Base-by-base conservation (phyloP, 1,140 invertebrate genomes). In the Vollenhovia emeryi region DNA sequence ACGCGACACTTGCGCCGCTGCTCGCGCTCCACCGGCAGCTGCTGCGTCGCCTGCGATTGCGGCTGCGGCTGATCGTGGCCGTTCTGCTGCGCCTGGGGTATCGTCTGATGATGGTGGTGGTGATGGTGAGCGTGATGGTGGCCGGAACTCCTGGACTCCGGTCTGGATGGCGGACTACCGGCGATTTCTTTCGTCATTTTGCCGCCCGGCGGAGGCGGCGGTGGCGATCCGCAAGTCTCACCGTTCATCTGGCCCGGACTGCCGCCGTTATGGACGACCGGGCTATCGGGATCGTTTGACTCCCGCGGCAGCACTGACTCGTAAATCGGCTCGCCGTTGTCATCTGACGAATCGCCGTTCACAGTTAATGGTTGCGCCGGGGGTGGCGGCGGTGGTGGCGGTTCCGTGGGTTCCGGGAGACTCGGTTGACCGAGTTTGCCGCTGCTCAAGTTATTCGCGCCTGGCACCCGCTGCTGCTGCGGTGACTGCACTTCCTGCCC, bases 1-100 rank as follows among this genome's bases (percentile, higher is more conserved):
- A 99, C 97, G 21, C 98, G 95, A 87, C 96, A 97, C 91, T 98
- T 98, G 18, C 98, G 95, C 60, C 98, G 96, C 78, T 97, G 97
- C 84, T 97, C 97, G 9, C 97, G 95, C 2, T 93, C 94, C 11
- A 94, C 94, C 66, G 94, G 91, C 24, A 91, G 85, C 2, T 86
- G 87, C 48, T 88, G 79, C 30, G 15, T 15, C 24, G 68, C 45
- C 11, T 87, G 87, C 11, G 79, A 40, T 11, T 68, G 80, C 15
- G 75, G 68, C 9, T 88, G 89, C 43, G 75, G 73, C 21, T 85
- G 87, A 64, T 90, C 83, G 9, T 90, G 90, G 27, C 90, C 89
- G 27, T 92, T 89, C 8, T 88, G 87, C 24, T 48, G 89, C 18
- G 87, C 75, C 18, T 85, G 88, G 1, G 86, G 60, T 21, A 88